Percentiles rank a stretch among this genome's conserved stretches.
phyloP scores from a whole-genome alignment of 2,113 vertebrate species.

The Globicephala melas region DNA sequence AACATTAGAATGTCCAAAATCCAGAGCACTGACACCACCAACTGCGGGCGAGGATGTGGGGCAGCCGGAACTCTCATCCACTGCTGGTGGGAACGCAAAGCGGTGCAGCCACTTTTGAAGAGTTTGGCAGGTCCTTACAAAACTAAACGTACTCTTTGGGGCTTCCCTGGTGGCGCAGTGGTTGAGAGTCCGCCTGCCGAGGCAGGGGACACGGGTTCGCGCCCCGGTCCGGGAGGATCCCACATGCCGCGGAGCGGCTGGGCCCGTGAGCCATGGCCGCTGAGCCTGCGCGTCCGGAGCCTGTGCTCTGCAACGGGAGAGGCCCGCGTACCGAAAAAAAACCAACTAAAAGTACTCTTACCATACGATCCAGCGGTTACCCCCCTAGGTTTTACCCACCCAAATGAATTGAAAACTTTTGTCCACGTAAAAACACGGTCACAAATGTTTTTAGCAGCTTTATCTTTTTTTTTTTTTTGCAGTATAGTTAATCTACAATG shows the following conservation, averaged over 20 bases:
- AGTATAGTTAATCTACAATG: background rate
- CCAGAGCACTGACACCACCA: background rate
- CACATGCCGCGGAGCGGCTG: too few species aligned
- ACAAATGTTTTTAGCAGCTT: background rate
- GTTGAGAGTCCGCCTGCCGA: too few species aligned
- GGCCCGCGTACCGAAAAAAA: too few species aligned
- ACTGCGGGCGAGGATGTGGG: fast-evolving
- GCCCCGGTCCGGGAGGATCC: too few species aligned
- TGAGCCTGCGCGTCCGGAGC: too few species aligned
- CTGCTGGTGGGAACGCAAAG: background rate
- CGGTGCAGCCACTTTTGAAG: background rate
- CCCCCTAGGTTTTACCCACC: background rate
- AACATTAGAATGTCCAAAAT: background rate
- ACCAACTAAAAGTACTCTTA: background rate
- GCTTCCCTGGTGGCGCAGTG: too few species aligned
- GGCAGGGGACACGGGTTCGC: fast-evolving
- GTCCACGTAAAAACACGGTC: background rate
- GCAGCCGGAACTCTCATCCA: too few species aligned
- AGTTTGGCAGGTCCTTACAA: background rate
- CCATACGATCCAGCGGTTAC: background rate
- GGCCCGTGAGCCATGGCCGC: too few species aligned
- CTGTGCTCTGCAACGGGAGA: too few species aligned
- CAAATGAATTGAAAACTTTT: background rate
- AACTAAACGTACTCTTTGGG: background rate
- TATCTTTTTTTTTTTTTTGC: background rate